These are phyloP conservation scores for Ptychochromis oligacanthus DNA, from an alignment of 2,113 vertebrate species.

Conservation along the genomic window DNA sequence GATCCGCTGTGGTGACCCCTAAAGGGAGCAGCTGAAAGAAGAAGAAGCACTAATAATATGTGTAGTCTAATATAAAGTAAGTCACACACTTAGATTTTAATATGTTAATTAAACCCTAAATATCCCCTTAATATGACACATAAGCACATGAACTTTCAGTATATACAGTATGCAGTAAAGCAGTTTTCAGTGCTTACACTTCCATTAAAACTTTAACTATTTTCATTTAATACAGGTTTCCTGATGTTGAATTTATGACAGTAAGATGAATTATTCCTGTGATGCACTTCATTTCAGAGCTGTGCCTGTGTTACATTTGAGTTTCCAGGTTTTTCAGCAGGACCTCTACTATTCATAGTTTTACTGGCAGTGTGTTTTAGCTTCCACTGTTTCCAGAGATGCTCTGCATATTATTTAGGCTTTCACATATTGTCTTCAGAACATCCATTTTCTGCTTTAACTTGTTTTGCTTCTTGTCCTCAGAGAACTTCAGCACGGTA, in stretches of 20 bases:
- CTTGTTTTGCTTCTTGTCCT: conserved; percentile 14
- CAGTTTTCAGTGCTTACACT: not conserved
- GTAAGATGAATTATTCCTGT: not conserved
- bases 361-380: too few species aligned
- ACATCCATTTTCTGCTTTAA: not conserved
- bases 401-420: not conserved
- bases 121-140: not conserved
- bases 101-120: not conserved
- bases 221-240: not conserved
- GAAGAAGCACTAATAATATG: too few species aligned
- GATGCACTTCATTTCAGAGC: not conserved
- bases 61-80: not conserved
- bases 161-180: too few species aligned
- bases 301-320: not conserved
- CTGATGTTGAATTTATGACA: not conserved
- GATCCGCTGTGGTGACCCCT: too few species aligned
- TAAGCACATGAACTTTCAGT: not conserved
- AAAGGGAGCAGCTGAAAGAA: too few species aligned
- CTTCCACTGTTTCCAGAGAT: not conserved
- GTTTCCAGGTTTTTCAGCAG: not conserved
- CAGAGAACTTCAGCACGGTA: conserved; percentile 94
- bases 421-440: not conserved
- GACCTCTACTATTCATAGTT: not conserved
- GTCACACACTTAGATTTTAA: not conserved
- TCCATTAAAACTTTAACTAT: not conserved